Base-by-base conservation (phyloP, 2,888 invertebrate species). In the Pammene fasciana region DNA sequence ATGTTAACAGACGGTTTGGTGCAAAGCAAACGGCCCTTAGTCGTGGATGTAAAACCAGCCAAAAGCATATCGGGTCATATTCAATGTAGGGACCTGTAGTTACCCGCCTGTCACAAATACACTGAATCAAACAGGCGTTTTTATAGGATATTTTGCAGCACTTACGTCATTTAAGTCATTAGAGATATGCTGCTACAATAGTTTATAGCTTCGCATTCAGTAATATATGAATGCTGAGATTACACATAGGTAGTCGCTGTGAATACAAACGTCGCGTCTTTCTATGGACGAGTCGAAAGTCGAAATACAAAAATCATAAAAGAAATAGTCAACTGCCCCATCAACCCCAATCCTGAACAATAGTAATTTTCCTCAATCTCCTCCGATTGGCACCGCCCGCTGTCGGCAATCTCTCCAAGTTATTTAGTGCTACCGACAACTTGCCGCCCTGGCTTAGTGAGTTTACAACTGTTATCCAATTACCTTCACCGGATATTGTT, bases 401-500 rank as follows among this genome's bases (percentile, higher is more conserved):
- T 36, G 67, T 36, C 59, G 59, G 45, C 52, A 52, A 57, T 65
- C 38, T 59, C 52, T 18, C 59, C 52, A 65, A 59, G 52, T 65
- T 56, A 48, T 54, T 59, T 65, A 45, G 54, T 43, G 48, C 34
- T 50, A 18, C 54, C 61, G 68, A 50, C 52, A 65, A 68, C 57
- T 68, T 68, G 57, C 57, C 67, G 55, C 34, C 38, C 41, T 6
- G 57, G 68, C 52, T 68, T 68, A 52, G 43, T 43, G 59, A 64
- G 65, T 68, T 68, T 62, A 68, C 68, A 65, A 68, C 57, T 68
- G 64, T 68, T 65, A 68, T 65, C 64, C 59, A 68, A 68, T 68
- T 68, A 68, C 68, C 59, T 64, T 57, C 45, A 43, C 45, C 52
- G 64, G 52, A 65, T 65, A 60, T 67, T 54, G 59, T 60, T 68